Conservation (phyloP, 1,140 invertebrate genomes). For the Teleogryllus occipitalis region DNA sequence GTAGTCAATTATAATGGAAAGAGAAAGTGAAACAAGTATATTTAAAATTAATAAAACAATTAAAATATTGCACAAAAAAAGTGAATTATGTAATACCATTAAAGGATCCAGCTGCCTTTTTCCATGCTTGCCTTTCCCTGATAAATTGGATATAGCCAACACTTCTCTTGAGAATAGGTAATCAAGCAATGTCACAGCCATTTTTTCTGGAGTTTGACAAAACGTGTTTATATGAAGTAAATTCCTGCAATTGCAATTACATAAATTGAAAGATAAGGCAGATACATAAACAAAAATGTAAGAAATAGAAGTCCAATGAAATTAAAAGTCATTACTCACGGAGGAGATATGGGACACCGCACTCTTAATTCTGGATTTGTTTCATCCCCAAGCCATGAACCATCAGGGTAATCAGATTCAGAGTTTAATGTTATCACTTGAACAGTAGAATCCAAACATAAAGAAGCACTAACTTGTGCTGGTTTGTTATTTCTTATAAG, state of each 20-base stretch:
- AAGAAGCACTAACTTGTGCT: constrained; percentile 20
- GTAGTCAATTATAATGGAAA: background rate
- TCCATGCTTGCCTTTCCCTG: constrained; percentile 44
- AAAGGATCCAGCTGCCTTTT: constrained; percentile 48
- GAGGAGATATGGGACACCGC: constrained; percentile 40
- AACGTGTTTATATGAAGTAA: constrained; percentile 45
- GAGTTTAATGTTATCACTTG: constrained; percentile 32
- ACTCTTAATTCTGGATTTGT: constrained; percentile 43
- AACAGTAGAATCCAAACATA: constrained; percentile 26
- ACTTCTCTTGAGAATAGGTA: constrained; percentile 46
- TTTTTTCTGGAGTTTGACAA: constrained; percentile 46
- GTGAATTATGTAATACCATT: constrained; percentile 29
- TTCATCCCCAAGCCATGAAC: constrained; percentile 48
- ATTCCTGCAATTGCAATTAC: constrained; percentile 34
- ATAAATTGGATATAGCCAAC: constrained; percentile 44
- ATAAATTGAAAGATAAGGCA: background rate
- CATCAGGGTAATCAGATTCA: constrained; percentile 43
- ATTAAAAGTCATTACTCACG: background rate
- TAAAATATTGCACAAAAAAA: background rate
- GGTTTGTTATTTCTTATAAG: constrained; percentile 17
- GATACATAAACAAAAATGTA: background rate
- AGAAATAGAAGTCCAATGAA: background rate
- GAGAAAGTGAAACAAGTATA: background rate
- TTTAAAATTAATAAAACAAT: background rate
- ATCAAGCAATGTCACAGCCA: constrained; percentile 46